Evolutionary conservation across 2,113 vertebrate species (phyloP).

Genomic region (Brachionichthys hirsutus): DNA sequence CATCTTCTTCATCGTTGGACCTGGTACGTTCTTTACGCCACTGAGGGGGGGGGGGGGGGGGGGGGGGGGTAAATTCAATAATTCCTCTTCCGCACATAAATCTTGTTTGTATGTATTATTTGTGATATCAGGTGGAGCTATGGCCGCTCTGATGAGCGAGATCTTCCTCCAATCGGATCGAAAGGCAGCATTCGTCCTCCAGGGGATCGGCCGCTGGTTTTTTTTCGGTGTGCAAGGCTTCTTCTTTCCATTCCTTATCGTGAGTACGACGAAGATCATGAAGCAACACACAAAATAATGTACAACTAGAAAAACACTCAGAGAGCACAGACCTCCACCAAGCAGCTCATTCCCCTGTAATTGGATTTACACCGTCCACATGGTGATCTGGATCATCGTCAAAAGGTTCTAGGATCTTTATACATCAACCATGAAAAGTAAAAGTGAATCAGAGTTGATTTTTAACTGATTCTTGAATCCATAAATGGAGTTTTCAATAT

Average conservation of each 20-base stretch:
- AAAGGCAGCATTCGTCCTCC: conserved; percentile 64
- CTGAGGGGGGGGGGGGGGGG: neutral
- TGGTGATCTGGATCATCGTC: no score
- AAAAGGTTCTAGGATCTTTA: no score
- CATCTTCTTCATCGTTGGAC: conserved; percentile 78
- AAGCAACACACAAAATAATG: neutral
- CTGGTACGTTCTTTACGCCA: conserved; percentile 68
- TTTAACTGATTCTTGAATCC: no score
- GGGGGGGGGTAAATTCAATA: neutral
- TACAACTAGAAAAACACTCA: neutral
- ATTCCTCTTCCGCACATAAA: neutral
- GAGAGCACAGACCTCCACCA: no score
- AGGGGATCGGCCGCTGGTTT: conserved; percentile 62
- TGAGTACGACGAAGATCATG: conserved; percentile 52
- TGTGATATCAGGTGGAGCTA: conserved; percentile 52
- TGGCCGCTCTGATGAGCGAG: conserved; percentile 56
- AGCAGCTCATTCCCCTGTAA: no score
- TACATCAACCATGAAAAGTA: no score
- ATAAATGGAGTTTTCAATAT: no score
- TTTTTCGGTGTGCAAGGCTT: conserved; percentile 49
- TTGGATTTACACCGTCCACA: no score
- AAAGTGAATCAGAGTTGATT: no score
- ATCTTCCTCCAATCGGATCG: conserved; percentile 75
- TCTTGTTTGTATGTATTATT: neutral
- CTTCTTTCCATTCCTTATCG: conserved; percentile 74